Base-by-base conservation (phyloP, 1,140 invertebrate species). In the Coboldia fuscipes region DNA sequence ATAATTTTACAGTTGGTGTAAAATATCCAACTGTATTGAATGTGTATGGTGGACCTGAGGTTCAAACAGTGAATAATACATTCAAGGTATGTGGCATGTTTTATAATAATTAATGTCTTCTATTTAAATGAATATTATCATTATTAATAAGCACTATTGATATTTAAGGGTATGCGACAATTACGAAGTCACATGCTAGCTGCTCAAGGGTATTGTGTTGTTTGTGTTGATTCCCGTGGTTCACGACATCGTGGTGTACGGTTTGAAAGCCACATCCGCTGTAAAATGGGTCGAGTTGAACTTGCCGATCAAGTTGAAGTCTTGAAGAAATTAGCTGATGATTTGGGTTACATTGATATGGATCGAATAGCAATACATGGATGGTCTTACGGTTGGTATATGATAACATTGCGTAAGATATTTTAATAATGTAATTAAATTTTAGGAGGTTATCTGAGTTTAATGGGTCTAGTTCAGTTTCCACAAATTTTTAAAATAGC, bases 381-480 rank as follows among this genome's bases (percentile, higher is more conserved):
- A 5, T 98, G 93, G 93, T 97, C 92, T 30, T 98, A 98, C 53
- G 94, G 90, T 69, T n/a, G n/a, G n/a, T n/a, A n/a, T n/a, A n/a
- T n/a, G n/a, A n/a, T n/a, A 35, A 50, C 48, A 40, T 28, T 37
- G 5, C n/a, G 13, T 7, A 10, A 33, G 14, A 33, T 20, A 10
- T 17, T 18, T n/a, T 8, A n/a, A n/a, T 8, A 24, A 24, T 24
- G 23, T 8, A 24, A 8, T 24, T 24, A 13, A 33, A 13, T 33
- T 33, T 37, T 45, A 69, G 68, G 68, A 20, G 79, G 82, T 15
- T 88, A 88, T 57, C 63, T 88, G 3, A 84, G 77, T 45, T 62
- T 88, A 18, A 81, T 88, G 69, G 84, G 75, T 3, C 55, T 89
- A 14, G 77, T 78, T 42, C 80, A 83, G 30, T 70, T 76, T 54